Evolutionary conservation across 2,113 vertebrate genomes (phyloP), one percentile per base, ranked within the genome.

Genomic region (Sminthopsis crassicaudata): DNA sequence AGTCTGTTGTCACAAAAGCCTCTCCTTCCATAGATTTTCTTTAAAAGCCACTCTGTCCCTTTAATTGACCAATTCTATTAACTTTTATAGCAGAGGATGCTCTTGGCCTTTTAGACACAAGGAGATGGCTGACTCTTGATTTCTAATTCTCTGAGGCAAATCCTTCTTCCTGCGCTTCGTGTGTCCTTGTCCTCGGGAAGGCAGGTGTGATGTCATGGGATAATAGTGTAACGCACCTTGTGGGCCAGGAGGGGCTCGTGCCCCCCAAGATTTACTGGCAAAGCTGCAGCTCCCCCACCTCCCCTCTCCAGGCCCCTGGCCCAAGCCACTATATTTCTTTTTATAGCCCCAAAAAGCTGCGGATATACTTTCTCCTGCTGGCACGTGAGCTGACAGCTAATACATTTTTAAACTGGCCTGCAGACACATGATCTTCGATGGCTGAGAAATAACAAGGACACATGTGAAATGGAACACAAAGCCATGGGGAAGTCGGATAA

Each of bases 251-350:
- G 91, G 94, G 0, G 12, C 8, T 46, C 93, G 4, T 90, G 24
- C 89, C 2, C 27, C 19, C 50, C 89, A 91, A 96, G 25, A 76
- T 97, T 95, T 97, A 97, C 52, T 0, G 0, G 94, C 8, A 46
- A 97, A 90, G 67, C 50, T n/a, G n/a, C 92, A 90, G 67, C 67
- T 96, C 9, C 19, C 12, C 1, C 55, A 55, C 67, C 16, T n/a
- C 67, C 67, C 67, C 67, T 84, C 67, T 84, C 42, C 67, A 84
- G 23, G 67, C 67, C 67, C 67, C 67, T 10, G 92, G 22, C 36
- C 94, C 67, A 89, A 97, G 90, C 22, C 93, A 10, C 92, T 95
- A 11, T 93, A 5, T 92, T 97, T 27, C 2, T 95, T 91, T 96
- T 36, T 93, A 97, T 25, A 97, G 84, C n/a, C 53, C 9, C 90